Conservation (phyloP, 2,888 invertebrate genomes). For the Apamea sordens region DNA sequence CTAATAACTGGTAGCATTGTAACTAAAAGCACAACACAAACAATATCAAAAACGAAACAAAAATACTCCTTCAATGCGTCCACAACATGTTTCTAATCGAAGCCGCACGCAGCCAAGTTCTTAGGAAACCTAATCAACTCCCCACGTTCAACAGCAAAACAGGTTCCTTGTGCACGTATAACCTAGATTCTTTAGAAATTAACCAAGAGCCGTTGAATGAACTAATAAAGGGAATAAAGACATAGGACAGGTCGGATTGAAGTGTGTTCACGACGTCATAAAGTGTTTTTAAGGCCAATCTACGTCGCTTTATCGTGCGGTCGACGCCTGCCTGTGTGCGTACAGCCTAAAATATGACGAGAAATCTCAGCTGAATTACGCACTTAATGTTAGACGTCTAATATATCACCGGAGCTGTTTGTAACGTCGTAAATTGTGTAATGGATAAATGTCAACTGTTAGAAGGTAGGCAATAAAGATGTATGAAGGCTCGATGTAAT, state of each 20-base stretch:
- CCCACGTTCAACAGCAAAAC: conserved; percentile 42
- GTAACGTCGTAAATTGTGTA: conserved; percentile 48
- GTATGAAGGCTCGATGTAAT: conserved; percentile 13
- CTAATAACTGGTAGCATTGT: neutral
- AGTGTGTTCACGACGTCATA: conserved; percentile 71
- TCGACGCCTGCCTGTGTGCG: conserved; percentile 65
- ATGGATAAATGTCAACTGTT: conserved; percentile 58
- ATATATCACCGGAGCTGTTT: conserved; percentile 57
- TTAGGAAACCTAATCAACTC: conserved; percentile 60
- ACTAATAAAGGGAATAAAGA: conserved; percentile 66
- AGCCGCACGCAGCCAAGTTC: conserved; percentile 48
- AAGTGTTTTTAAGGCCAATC: conserved; percentile 75
- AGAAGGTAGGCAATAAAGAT: conserved; percentile 42
- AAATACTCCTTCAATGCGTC: conserved; percentile 31
- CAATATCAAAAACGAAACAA: conserved; percentile 16
- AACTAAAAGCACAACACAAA: neutral
- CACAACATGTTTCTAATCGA: conserved; percentile 47
- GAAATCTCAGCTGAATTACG: conserved; percentile 60
- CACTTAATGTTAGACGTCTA: conserved; percentile 55
- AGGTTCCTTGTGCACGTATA: conserved; percentile 44
- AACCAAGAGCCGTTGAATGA: conserved; percentile 49
- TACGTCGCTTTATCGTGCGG: conserved; percentile 71
- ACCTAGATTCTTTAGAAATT: conserved; percentile 66
- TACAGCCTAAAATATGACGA: conserved; percentile 62
- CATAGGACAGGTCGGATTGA: conserved; percentile 59